Conservation (phyloP, 2,113 vertebrate species). For the Maccullochella peelii region DNA sequence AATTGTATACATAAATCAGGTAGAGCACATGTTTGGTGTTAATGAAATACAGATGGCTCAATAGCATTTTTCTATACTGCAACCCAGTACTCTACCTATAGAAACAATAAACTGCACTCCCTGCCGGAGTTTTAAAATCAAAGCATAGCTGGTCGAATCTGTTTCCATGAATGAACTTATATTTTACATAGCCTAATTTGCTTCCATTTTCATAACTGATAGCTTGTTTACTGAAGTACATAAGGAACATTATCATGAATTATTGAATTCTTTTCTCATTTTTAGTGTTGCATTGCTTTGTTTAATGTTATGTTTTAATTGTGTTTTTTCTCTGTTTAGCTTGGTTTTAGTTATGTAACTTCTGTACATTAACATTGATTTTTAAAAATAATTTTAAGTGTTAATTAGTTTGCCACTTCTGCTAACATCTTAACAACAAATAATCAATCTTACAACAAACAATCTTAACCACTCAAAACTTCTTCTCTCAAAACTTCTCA, state of each 20-base stretch:
- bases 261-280: neutral
- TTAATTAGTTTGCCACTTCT: neutral
- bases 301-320: neutral
- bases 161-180: neutral
- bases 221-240: neutral
- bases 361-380: neutral
- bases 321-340: neutral
- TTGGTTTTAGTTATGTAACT: neutral
- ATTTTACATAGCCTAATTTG: neutral
- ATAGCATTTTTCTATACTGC: neutral
- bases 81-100: neutral
- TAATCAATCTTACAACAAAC: too few relatives aligned
- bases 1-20: neutral
- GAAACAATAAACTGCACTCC: neutral
- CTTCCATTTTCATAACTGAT: neutral
- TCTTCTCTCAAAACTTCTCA: too few relatives aligned
- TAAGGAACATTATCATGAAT: neutral
- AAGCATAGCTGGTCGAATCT: neutral
- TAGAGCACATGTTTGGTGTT: neutral
- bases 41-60: neutral
- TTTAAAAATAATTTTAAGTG: neutral
- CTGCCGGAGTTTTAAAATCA: neutral
- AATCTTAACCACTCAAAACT: too few relatives aligned
- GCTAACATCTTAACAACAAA: neutral
- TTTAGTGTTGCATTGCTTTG: too few relatives aligned